Percentiles rank a stretch among this genome's conserved stretches.
These are phyloP conservation scores for Phalangium opilio DNA, from an alignment of 2,888 invertebrate species.

Conservation along the genomic window DNA sequence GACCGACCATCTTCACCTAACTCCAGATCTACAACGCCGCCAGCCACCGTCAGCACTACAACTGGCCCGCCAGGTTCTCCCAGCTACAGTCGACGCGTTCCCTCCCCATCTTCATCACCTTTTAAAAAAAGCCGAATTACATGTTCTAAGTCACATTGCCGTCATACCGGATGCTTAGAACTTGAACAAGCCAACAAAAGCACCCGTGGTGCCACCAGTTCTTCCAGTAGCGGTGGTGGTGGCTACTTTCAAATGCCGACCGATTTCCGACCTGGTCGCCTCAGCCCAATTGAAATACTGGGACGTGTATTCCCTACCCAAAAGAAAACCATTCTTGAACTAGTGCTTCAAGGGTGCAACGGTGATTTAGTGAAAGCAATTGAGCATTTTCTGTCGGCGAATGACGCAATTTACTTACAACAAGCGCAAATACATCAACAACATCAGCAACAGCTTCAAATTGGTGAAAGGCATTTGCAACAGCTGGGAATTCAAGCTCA, in stretches of 20 bases:
- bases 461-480: neutral
- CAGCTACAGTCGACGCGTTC: conserved; percentile 35
- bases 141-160: neutral
- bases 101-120: neutral
- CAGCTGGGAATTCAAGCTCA: neutral
- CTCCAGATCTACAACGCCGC: too few relatives aligned
- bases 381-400: conserved; percentile 50
- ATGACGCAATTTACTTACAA: conserved; percentile 16
- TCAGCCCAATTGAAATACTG: conserved; percentile 50
- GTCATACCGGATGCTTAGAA: neutral
- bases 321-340: conserved; percentile 68
- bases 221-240: conserved; percentile 1
- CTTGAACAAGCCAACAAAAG: neutral
- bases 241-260: conserved; percentile 8
- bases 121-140: neutral
- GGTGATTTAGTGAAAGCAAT: conserved; percentile 79
- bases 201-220: neutral
- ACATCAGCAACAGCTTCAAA: neutral
- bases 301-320: conserved; percentile 77
- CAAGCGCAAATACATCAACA: conserved; percentile 3
- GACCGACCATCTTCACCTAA: too few relatives aligned
- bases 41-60: too few relatives aligned
- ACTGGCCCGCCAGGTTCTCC: conserved; percentile 56
- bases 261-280: conserved; percentile 18
- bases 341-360: conserved; percentile 80